Conservation (phyloP, 2,797 vertebrate species). For the Cyprinella venusta region DNA sequence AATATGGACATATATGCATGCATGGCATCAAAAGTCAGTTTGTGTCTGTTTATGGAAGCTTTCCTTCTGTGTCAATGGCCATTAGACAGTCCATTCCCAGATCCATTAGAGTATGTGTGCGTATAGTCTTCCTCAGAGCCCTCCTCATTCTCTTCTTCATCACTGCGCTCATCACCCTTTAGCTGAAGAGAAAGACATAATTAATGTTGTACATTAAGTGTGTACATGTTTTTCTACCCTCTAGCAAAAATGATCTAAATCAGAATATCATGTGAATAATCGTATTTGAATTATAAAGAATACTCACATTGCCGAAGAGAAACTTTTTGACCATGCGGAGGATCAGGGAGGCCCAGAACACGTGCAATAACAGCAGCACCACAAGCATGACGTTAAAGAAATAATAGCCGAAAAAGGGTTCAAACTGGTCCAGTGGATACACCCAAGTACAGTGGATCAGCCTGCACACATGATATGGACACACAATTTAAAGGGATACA, state of each 20-base stretch:
- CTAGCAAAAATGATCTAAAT: background rate
- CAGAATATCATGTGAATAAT: background rate
- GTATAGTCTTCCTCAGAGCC: conserved; percentile 67
- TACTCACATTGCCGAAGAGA: conserved; percentile 81
- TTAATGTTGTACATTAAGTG: background rate
- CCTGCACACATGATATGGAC: conserved; percentile 70
- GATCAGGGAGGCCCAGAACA: conserved; percentile 90
- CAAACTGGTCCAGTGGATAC: conserved; percentile 76
- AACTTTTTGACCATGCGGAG: conserved; percentile 83
- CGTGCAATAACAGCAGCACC: conserved; percentile 82
- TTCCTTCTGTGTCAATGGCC: conserved; percentile 34
- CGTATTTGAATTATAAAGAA: background rate
- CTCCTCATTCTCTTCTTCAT: conserved; percentile 74
- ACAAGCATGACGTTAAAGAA: conserved; percentile 85
- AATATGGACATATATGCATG: conserved; percentile 55
- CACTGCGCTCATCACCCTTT: conserved; percentile 76
- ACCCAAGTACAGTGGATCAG: conserved; percentile 87
- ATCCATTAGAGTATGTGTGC: conserved; percentile 62
- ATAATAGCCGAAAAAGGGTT: conserved; percentile 87
- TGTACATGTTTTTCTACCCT: background rate
- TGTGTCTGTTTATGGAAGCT: background rate
- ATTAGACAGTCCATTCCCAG: conserved; percentile 55
- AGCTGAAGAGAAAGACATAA: conserved; percentile 55
- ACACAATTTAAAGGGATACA: too few species aligned
- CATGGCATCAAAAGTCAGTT: conserved; percentile 7